Evolutionary conservation across 1,140 invertebrate species (phyloP), one percentile per base, ranked within the genome.

Genomic region (Zaprionus nigranus): DNA sequence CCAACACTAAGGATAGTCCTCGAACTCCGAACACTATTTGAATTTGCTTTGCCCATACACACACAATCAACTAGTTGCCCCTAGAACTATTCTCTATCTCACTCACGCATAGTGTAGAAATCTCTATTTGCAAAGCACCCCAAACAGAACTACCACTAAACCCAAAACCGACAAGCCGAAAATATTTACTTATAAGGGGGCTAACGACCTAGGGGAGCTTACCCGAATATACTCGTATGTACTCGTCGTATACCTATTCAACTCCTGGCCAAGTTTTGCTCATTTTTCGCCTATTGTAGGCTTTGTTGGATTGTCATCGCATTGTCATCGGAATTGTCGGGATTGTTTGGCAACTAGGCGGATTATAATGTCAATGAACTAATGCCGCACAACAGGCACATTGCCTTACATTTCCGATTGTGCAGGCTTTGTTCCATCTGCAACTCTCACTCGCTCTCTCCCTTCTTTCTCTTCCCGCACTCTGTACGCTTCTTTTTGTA

Each of bases 361-460:
- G 78, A 77, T 78, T 80, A 80, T 78, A 73, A 80, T 80, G 78
- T 80, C 78, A 80, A 80, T 57, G 78, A 80, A 80, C 78, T 61
- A 57, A 60, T 46, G 56, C 59, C 28, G 15, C 66, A 69, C 67
- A 46, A 36, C 15, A 75, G 75, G 58, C 75, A 67, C 75, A 77
- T 85, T 87, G 84, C 78, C 84, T 81, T 87, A 87, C 84, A 84
- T 87, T 81, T 84, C 81, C 84, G 81, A 87, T 87, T 82, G 49
- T 71, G 62, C 61, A 60, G 34, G 62, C 64, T 64, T 72, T 81
- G 63, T 78, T 75, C 66, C 24, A 34, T 24, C 57, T 61, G 51
- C 57, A 75, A 15, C 13, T 59, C 30, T 36, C 56, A 28, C 34
- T 38, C 34, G n/a, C 46, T 38, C 58, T 54, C 34, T 49, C n/a